A percentile compares a stretch with the other conserved stretches of the same genome.
Conservation (phyloP, 2,797 vertebrate species). For the Fratercula arctica region DNA sequence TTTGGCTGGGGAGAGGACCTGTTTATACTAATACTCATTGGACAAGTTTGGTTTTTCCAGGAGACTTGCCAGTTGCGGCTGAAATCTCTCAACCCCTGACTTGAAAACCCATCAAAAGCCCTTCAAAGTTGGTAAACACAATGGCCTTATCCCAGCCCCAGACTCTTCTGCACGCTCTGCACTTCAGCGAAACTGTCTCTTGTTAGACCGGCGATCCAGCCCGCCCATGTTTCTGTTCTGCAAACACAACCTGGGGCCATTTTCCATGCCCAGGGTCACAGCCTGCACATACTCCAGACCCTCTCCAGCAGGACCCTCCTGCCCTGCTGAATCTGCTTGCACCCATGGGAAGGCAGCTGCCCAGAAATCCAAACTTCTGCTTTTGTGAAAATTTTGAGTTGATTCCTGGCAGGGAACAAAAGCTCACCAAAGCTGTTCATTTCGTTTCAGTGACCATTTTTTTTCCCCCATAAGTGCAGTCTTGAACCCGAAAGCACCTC, state of each 20-base stretch:
- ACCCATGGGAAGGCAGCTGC: not conserved
- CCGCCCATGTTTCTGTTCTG: not conserved
- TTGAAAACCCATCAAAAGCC: not conserved
- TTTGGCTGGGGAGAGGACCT: not conserved
- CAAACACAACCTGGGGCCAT: not conserved
- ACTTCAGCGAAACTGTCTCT: not conserved
- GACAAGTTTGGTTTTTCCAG: not conserved
- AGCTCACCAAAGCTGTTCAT: not conserved
- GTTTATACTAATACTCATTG: not conserved
- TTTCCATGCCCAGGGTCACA: not conserved
- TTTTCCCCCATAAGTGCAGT: not conserved
- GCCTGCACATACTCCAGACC: fast-evolving
- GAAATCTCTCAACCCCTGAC: not conserved
- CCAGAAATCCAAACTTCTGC: not conserved
- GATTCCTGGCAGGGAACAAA: not conserved
- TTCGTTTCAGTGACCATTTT: not conserved
- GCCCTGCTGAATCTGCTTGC: not conserved
- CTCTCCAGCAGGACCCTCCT: not conserved
- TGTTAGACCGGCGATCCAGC: not conserved
- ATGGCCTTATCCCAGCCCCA: not conserved
- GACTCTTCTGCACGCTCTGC: not conserved
- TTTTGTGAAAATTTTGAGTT: not conserved
- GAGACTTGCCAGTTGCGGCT: not conserved
- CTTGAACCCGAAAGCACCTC: not conserved
- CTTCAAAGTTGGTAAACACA: not conserved